Evolutionary conservation across 1,140 invertebrate species (phyloP).

Genomic region (Brachionus paranguensis): DNA sequence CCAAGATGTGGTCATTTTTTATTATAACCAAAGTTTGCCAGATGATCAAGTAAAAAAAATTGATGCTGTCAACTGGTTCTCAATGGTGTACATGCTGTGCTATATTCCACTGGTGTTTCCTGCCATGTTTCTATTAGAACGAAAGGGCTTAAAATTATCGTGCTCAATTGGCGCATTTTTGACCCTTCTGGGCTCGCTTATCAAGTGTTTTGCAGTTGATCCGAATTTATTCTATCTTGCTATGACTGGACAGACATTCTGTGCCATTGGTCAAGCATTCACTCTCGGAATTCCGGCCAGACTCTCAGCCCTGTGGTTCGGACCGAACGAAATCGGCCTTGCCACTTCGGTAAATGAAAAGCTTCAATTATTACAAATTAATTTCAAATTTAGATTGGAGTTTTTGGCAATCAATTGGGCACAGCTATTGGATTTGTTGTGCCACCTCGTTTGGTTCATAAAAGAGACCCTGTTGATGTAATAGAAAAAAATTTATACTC

Average conservation of each 20-base stretch:
- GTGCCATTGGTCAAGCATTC: slow-evolving; percentile 79
- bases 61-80: slow-evolving; percentile 82
- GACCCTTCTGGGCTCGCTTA: slow-evolving; percentile 81
- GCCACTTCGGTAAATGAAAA: slow-evolving; percentile 79
- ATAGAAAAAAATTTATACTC: slow-evolving; percentile 64
- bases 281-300: slow-evolving; percentile 79
- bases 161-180: slow-evolving; percentile 76
- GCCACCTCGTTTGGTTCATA: slow-evolving; percentile 71
- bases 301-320: slow-evolving; percentile 93
- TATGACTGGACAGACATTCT: slow-evolving; percentile 79
- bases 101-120: slow-evolving; percentile 95
- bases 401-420: slow-evolving; percentile 94
- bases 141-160: slow-evolving; percentile 73
- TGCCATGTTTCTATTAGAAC: slow-evolving; percentile 82
- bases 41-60: slow-evolving; percentile 43
- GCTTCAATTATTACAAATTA: not conserved
- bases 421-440: slow-evolving; percentile 80
- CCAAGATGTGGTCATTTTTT: slow-evolving; percentile 51
- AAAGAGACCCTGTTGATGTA: slow-evolving; percentile 43
- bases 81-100: slow-evolving; percentile 91
- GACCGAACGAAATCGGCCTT: slow-evolving; percentile 80
- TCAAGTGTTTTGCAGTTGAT: slow-evolving; percentile 74
- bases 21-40: slow-evolving; percentile 54
- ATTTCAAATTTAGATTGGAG: slow-evolving; percentile 23
- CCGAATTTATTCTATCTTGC: slow-evolving; percentile 75